Evolutionary conservation across 1,140 invertebrate genomes (phyloP), one percentile per base, ranked within the genome.

Genomic region (Mya arenaria): DNA sequence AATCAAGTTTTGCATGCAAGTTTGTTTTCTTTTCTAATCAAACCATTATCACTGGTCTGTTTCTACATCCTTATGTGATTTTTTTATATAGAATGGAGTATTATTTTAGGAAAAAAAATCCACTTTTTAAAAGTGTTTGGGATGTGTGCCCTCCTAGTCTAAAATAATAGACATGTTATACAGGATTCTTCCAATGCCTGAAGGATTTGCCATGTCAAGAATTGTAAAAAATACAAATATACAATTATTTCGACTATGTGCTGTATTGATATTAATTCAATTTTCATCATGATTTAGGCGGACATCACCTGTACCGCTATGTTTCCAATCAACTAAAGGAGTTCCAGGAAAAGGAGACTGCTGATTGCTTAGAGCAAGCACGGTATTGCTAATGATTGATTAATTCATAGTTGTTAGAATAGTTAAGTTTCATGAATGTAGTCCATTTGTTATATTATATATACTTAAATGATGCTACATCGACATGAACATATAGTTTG

Each of bases 321-420:
- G 95, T 96, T 1, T 95, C 96, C 82, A 94, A 94, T 52, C 96
- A 96, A 91, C 91, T 98, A 0, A 90, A 95, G 85, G 96, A 97
- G 93, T 97, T 96, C 94, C 96, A 97, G 90, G 96, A 97, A 87
- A 95, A 94, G 52, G 95, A 97, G 90, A 95, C 97, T 4, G 94
- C 94, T 77, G 95, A 96, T 71, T 95, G 97, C 89, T 93, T 98
- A 32, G 96, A 79, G 28, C 85, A 87, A 86, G 88, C 89, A 30
- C 90, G 89, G 91, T 91, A 79, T n/a, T n/a, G n/a, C n/a, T n/a
- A n/a, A n/a, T n/a, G n/a, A n/a, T n/a, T n/a, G n/a, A n/a, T n/a
- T n/a, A n/a, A n/a, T n/a, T n/a, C n/a, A n/a, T n/a, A n/a, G n/a
- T n/a, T n/a, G n/a, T n/a, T n/a, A n/a, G n/a, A n/a, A n/a, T n/a